These are phyloP conservation scores for Sinocyclocheilus grahami DNA, from an alignment of 2,113 vertebrate genomes.

Conservation along the genomic window DNA sequence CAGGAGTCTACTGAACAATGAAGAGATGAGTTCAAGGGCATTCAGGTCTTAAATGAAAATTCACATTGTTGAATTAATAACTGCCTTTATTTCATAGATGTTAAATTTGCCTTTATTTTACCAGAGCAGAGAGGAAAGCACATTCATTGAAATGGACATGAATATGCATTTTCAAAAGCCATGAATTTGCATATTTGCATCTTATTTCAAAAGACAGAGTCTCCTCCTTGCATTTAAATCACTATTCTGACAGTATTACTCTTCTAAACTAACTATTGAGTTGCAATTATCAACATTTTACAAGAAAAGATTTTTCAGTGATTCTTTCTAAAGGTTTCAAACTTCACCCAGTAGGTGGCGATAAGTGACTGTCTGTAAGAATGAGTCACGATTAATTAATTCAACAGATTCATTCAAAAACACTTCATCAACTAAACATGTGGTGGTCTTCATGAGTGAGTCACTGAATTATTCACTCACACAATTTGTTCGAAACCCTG, in stretches of 20 bases:
- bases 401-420: background rate
- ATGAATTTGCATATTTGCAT: background rate
- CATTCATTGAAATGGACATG: constrained; percentile 7
- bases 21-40: background rate
- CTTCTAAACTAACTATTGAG: background rate
- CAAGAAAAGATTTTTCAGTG: background rate
- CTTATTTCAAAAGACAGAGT: background rate
- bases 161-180: background rate
- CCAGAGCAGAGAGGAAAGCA: background rate
- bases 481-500: background rate
- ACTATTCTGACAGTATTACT: background rate
- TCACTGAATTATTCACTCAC: background rate
- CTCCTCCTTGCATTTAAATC: background rate
- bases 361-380: background rate
- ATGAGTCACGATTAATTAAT: background rate
- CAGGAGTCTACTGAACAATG: background rate
- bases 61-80: constrained; percentile 1
- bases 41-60: constrained; percentile 1
- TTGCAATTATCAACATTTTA: background rate
- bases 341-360: background rate
- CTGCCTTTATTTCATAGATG: background rate
- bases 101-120: constrained; percentile 1
- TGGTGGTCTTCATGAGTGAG: no score
- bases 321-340: background rate
- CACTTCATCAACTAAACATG: background rate